Percentiles rank a stretch among this genome's conserved stretches.
Conservation (phyloP, 2,113 vertebrate genomes). For the Mola mola region DNA sequence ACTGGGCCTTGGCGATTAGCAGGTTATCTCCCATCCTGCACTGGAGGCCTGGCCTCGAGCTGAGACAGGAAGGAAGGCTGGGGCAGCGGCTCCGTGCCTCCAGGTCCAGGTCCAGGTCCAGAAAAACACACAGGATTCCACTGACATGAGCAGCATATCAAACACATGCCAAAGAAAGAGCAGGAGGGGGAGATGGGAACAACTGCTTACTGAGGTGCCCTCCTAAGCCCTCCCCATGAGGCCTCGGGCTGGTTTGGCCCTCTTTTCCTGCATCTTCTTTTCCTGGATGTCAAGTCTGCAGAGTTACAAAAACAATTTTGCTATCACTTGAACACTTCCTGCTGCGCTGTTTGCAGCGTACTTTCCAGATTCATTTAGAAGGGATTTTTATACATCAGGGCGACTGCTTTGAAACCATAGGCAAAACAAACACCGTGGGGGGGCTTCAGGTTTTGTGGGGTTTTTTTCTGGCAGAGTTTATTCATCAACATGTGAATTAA, state of each 20-base stretch:
- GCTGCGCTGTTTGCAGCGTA: slow-evolving; percentile 37
- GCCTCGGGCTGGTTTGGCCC: slow-evolving; percentile 23
- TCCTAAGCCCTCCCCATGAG: slow-evolving; percentile 36
- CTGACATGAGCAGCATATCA: slow-evolving; percentile 76
- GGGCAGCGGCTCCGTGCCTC: slow-evolving; percentile 62
- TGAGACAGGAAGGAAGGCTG: slow-evolving; percentile 79
- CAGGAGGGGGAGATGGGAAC: slow-evolving; percentile 38
- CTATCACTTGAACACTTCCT: slow-evolving; percentile 29
- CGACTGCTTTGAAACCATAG: slow-evolving; percentile 28
- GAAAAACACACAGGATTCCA: slow-evolving; percentile 69
- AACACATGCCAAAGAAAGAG: slow-evolving; percentile 63
- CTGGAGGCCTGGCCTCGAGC: slow-evolving; percentile 60
- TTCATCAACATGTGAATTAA: no score
- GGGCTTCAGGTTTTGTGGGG: no score
- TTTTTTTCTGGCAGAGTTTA: no score
- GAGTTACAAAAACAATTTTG: slow-evolving; percentile 22
- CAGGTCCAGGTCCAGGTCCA: slow-evolving; percentile 22
- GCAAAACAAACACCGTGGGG: slow-evolving; percentile 13
- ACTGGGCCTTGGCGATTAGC: slow-evolving; percentile 64
- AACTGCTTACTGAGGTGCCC: slow-evolving; percentile 47
- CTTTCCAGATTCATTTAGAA: slow-evolving; percentile 37
- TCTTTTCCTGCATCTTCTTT: slow-evolving; percentile 27
- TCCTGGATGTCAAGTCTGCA: slow-evolving; percentile 20
- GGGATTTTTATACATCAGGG: slow-evolving; percentile 29
- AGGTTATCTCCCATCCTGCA: slow-evolving; percentile 81